Evolutionary conservation across 2,113 vertebrate genomes (phyloP), one percentile per base, ranked within the genome.

Genomic region (Procavia capensis): DNA sequence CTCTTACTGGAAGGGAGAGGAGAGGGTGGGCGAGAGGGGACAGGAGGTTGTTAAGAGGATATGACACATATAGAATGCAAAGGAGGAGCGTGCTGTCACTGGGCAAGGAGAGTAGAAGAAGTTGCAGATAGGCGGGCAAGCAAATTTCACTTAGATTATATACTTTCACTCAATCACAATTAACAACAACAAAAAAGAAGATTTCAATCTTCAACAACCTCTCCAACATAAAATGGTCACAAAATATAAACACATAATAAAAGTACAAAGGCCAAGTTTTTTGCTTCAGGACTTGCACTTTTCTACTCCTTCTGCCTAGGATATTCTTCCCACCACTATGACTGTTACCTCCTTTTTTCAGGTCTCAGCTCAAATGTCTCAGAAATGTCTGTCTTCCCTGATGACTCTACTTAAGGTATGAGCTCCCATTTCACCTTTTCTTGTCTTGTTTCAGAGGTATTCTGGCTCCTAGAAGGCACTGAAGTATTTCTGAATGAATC

Each of bases 241-340:
- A 61, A 78, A 84, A 39, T 45, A 85, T n/a, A 75, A 4, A 90
- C 54, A 17, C 36, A 66, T 47, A 29, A 90, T 54, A 64, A 9
- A 83, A 79, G 13, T 83, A 78, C 45, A 84, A n/a, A 93, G 34
- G 54, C 16, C 75, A 94, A 43, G 19, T n/a, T 79, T 57, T 87
- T 94, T 90, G 50, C 81, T 72, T 83, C 45, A 78, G 64, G 36
- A 92, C 7, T 61, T 86, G 87, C 47, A 27, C 43, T 80, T 29
- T 91, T 92, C 20, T 81, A 82, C 81, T 92, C n/a, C 39, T 94
- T 94, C 70, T 89, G 2, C 76, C 20, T 94, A n/a, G 68, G 92
- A 95, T 79, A 29, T 19, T 90, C 68, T 83, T 87, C 61, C 22
- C 36, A 27, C 43, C 41, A 72, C 31, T 43, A 87, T 79, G 54